phyloP scores from a whole-genome alignment of 92 coral and sea anemone species.

The Umimayanthus kanabou region DNA sequence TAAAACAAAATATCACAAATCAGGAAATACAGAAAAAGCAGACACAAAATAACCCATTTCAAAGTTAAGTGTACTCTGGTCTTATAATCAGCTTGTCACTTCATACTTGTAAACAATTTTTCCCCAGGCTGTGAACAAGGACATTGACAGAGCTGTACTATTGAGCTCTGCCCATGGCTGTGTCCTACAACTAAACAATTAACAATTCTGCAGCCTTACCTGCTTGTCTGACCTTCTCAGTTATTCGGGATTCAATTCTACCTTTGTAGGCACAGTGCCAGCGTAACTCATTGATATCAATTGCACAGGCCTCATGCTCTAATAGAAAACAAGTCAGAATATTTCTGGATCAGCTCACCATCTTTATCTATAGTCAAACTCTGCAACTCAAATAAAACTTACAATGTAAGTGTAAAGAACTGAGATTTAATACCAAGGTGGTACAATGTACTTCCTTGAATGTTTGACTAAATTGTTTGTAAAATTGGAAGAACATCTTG shows the following conservation, averaged over 20 bases:
- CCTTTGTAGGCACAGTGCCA: constrained; percentile 98
- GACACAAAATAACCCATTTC: background rate
- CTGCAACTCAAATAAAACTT: background rate
- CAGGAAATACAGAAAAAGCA: background rate
- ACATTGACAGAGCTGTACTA: no score
- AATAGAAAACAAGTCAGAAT: background rate
- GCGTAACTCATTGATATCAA: constrained; percentile 90
- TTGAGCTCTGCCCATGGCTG: no score
- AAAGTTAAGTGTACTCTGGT: no score
- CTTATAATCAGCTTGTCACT: no score
- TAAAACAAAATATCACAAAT: background rate
- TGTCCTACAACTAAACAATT: background rate
- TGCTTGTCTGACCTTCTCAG: constrained; percentile 87
- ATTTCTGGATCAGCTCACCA: background rate
- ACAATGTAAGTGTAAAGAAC: no score
- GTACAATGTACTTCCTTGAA: no score
- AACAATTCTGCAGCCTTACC: constrained; percentile 56
- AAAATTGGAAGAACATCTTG: no score
- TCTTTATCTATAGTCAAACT: background rate
- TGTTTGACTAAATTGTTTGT: no score
- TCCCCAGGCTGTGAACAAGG: no score
- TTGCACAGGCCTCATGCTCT: constrained; percentile 99
- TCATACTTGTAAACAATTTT: no score
- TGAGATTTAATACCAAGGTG: no score
- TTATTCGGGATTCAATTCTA: constrained; percentile 79